Conservation (phyloP, 2,113 vertebrate genomes). For the Brienomyrus brachyistius region DNA sequence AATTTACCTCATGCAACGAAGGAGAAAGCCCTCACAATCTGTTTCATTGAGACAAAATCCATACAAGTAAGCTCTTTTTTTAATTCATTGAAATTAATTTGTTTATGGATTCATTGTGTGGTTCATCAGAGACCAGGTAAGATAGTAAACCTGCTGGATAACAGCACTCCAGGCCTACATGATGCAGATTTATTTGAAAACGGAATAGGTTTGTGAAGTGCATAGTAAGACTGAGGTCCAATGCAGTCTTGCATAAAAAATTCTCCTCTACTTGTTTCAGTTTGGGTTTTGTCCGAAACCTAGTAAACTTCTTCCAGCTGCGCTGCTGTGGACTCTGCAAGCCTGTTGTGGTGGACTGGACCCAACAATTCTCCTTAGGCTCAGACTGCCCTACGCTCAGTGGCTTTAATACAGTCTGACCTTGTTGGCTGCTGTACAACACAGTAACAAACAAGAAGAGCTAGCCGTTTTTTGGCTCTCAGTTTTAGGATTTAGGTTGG, state of each 20-base stretch:
- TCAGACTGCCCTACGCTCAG: slow-evolving; percentile 56
- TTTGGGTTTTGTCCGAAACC: slow-evolving; percentile 76
- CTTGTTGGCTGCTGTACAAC: background rate
- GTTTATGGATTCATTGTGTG: background rate
- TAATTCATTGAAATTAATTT: background rate
- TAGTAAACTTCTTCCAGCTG: slow-evolving; percentile 85
- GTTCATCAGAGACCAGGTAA: background rate
- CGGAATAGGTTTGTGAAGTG: background rate
- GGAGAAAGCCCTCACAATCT: slow-evolving; percentile 63
- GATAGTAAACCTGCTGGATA: background rate
- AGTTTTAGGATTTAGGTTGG: background rate
- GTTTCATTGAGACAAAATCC: slow-evolving; percentile 79
- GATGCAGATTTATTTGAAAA: background rate
- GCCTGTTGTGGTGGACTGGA: slow-evolving; percentile 77
- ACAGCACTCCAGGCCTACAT: background rate
- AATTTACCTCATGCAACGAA: slow-evolving; percentile 63
- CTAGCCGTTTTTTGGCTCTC: background rate
- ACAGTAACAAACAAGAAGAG: slow-evolving; percentile 19
- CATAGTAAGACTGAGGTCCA: background rate
- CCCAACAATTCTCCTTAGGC: slow-evolving; percentile 70
- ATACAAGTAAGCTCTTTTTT: slow-evolving; percentile 73
- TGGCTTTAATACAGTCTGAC: slow-evolving; percentile 69
- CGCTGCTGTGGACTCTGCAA: slow-evolving; percentile 81
- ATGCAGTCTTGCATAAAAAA: background rate
- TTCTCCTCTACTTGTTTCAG: slow-evolving; percentile 50